phyloP scores from a whole-genome alignment of 2,797 vertebrate genomes.

The Lithobates sylvaticus region DNA sequence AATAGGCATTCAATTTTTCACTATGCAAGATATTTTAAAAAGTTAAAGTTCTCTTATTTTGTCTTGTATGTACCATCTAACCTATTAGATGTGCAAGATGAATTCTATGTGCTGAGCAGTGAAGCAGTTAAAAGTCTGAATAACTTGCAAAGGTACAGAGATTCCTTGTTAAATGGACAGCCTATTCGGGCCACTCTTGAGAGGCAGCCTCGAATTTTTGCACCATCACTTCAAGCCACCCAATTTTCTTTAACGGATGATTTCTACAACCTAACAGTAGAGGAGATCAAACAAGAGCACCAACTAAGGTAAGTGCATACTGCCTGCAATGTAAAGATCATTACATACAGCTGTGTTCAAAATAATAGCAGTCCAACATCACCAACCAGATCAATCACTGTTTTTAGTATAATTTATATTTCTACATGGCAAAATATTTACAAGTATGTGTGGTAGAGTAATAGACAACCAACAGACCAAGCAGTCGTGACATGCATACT shows the following conservation, averaged over 20 bases:
- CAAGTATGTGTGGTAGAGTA: too few species aligned
- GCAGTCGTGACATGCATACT: too few species aligned
- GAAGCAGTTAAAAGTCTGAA: conserved; percentile 76
- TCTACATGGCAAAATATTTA: too few species aligned
- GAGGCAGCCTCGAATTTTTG: conserved; percentile 82
- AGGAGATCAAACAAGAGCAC: conserved; percentile 90
- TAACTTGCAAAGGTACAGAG: conserved; percentile 78
- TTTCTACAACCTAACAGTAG: conserved; percentile 88
- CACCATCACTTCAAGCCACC: conserved; percentile 80
- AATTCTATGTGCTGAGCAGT: conserved; percentile 86
- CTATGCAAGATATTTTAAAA: too few species aligned
- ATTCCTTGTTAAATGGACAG: conserved; percentile 82
- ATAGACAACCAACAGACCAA: too few species aligned
- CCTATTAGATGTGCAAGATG: conserved; percentile 78
- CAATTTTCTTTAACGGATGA: conserved; percentile 88
- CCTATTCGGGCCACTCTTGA: conserved; percentile 86
- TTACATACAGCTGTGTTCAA: background rate
- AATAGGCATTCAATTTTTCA: too few species aligned
- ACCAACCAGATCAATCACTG: background rate
- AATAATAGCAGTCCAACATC: background rate
- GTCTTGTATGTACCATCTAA: too few species aligned
- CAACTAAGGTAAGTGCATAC: conserved; percentile 77
- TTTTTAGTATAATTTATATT: too few species aligned
- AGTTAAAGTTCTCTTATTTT: too few species aligned
- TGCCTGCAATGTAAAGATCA: too few species aligned